A percentile compares a stretch with the other conserved stretches of the same genome.
Evolutionary conservation across 2,888 invertebrate genomes (phyloP).

Genomic region (Dolichomitus sp.): DNA sequence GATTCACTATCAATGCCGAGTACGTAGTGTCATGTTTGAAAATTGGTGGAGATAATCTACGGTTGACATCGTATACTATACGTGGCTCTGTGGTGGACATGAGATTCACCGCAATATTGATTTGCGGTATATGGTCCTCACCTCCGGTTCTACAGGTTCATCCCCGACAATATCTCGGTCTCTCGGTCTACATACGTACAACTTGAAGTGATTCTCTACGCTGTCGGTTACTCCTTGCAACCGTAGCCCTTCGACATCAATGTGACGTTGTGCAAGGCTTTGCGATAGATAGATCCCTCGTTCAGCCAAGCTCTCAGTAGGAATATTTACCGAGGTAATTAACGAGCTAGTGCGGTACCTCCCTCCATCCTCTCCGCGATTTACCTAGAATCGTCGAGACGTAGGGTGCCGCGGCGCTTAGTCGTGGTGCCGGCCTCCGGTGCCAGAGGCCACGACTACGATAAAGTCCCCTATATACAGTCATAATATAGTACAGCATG

Average conservation of each 20-base stretch:
- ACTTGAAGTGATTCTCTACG: constrained; percentile 43
- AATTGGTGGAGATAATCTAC: constrained; percentile 43
- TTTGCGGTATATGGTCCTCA: constrained; percentile 50
- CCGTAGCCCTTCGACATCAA: constrained; percentile 42
- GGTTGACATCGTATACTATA: constrained; percentile 48
- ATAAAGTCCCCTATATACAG: neutral
- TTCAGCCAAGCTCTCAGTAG: constrained; percentile 43
- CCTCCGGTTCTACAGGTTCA: constrained; percentile 34
- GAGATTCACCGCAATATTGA: constrained; percentile 63
- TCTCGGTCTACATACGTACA: constrained; percentile 35
- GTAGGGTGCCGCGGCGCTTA: constrained; percentile 22
- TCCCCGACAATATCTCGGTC: constrained; percentile 44
- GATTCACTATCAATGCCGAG: constrained; percentile 5
- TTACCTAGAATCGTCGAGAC: constrained; percentile 34
- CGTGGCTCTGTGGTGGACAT: constrained; percentile 58
- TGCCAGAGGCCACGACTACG: constrained; percentile 1
- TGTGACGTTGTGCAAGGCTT: constrained; percentile 35
- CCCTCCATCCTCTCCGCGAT: constrained; percentile 31
- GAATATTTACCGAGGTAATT: constrained; percentile 74
- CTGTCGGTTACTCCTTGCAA: constrained; percentile 52
- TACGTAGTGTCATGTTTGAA: constrained; percentile 6
- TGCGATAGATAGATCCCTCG: constrained; percentile 58
- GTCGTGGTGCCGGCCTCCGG: neutral
- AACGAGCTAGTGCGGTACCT: constrained; percentile 48
- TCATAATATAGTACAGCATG: neutral